Base-by-base conservation (phyloP, 37 sponge, comb jelly and placozoan genomes). In the Spongilla lacustris region DNA sequence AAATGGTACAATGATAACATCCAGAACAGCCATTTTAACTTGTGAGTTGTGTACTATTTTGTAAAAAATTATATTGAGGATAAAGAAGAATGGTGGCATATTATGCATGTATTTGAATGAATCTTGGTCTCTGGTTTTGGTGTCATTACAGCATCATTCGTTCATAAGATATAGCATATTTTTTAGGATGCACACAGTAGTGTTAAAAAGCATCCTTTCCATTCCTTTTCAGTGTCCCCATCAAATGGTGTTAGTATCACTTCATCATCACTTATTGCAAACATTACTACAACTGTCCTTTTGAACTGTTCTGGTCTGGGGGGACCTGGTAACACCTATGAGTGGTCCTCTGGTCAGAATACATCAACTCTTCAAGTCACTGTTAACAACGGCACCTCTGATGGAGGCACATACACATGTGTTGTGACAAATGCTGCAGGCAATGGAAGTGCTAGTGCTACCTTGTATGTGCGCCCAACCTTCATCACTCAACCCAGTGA, bases 361-460 rank as follows among this genome's bases (percentile, higher is more conserved):
- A 46, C 46, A 10, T 46, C 46, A 4, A 46, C 46, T 46, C 46
- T 46, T 46, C 4, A 46, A 4, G 46, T 46, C 46, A 46, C 46
- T 46, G 46, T 46, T 10, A 46, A 38, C 26, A 66, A 34, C 2
- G 74, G 36, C 30, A 27, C 33, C 36, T 41, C 19, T 25, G 50
- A 75, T 84, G 85, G 84, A 33, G 92, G 88, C 21, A 41, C 34
- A 3, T 92, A 87, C 73, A 84, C 37, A 2, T 92, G 92, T 77
- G 50, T 77, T 37, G 92, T 83, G 23, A 67, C 29, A 67, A 92
- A 92, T 87, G 81, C 67, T 76, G 88, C 92, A 68, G 92, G 92
- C 22, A 68, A 31, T 66, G 77, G 33, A 25, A 87, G 30, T 28
- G 69, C 69, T 46, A 81, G 67, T 14, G 49, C 69, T 38, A 28